Percentiles rank a stretch among this genome's conserved stretches.
Evolutionary conservation across 2,113 vertebrate genomes (phyloP).

Genomic region (Corythornis vintsioides): DNA sequence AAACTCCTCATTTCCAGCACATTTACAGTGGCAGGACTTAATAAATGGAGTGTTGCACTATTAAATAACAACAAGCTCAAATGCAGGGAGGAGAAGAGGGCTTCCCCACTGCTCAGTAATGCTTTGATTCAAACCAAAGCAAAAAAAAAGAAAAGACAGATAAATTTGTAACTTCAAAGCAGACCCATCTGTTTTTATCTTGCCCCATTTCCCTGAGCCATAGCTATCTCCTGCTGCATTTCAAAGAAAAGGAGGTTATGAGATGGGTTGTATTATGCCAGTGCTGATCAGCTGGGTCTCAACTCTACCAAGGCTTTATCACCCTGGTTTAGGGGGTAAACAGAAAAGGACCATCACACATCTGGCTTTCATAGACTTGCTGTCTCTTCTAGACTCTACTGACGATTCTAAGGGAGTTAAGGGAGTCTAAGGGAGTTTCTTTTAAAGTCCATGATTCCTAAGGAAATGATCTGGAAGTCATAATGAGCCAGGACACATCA

Average conservation of each 20-base stretch:
- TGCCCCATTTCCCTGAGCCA: background rate
- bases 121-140: background rate
- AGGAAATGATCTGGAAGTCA: background rate
- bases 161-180: background rate
- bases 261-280: background rate
- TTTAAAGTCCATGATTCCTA: background rate
- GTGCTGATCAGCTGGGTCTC: background rate
- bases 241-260: background rate
- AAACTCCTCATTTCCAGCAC: background rate
- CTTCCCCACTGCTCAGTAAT: slow-evolving; percentile 25
- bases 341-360: background rate
- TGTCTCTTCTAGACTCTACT: background rate
- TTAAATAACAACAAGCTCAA: slow-evolving; percentile 51
- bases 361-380: background rate
- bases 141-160: background rate
- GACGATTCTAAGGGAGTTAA: background rate
- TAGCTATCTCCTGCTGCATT: background rate
- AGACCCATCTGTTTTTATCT: background rate
- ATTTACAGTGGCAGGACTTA: slow-evolving; percentile 29
- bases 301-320: background rate
- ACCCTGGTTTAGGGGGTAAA: background rate
- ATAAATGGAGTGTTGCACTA: slow-evolving; percentile 10
- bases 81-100: background rate
- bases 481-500: background rate
- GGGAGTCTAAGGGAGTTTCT: background rate